Evolutionary conservation across 2,888 invertebrate species (phyloP).

Genomic region (Microctonus brassicae): DNA sequence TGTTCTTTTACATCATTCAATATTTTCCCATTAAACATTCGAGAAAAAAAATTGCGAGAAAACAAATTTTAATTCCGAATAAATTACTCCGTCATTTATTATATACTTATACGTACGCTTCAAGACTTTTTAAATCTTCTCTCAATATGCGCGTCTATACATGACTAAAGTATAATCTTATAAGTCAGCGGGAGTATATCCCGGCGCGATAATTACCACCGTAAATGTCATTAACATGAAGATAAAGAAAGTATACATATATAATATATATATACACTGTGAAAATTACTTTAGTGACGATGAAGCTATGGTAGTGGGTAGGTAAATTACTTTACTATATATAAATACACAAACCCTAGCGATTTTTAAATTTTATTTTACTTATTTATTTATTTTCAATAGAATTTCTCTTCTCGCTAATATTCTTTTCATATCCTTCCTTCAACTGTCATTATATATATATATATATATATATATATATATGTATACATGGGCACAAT

Average conservation of each 20-base stretch:
- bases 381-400: slow-evolving; percentile 25
- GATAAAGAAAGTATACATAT: neutral
- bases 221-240: slow-evolving; percentile 34
- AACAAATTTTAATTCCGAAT: too few species aligned
- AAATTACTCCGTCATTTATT: too few species aligned
- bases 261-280: neutral
- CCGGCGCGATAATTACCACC: slow-evolving; percentile 29
- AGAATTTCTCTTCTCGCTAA: neutral
- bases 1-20: neutral
- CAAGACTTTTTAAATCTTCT: neutral
- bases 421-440: neutral
- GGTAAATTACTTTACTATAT: neutral
- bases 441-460: neutral
- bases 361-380: neutral
- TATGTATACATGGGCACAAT: slow-evolving; percentile 16
- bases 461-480: neutral
- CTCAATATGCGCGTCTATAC: neutral
- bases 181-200: slow-evolving; percentile 1
- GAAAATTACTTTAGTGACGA: neutral
- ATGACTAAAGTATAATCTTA: neutral
- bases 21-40: neutral
- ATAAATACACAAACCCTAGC: too few species aligned
- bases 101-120: too few species aligned
- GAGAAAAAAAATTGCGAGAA: neutral
- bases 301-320: too few species aligned